Conservation (phyloP, 2,888 invertebrate species). For the Strigamia maritima region DNA sequence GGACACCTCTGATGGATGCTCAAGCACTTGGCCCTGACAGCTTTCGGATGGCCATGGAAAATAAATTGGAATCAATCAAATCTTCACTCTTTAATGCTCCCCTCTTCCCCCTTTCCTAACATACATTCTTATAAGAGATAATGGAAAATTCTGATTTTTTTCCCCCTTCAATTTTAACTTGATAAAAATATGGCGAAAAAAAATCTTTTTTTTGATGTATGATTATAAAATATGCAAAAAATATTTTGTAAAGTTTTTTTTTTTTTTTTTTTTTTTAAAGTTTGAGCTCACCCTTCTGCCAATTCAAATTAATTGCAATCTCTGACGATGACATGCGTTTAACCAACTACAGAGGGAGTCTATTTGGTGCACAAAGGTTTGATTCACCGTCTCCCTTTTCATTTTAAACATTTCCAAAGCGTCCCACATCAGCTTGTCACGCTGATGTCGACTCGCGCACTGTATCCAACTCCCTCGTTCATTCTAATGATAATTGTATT, state of each 20-base stretch:
- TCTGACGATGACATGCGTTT: neutral
- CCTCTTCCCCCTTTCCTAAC: neutral
- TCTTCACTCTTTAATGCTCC: neutral
- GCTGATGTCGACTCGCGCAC: neutral
- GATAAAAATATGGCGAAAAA: too few species aligned
- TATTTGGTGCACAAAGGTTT: neutral
- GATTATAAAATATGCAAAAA: too few species aligned
- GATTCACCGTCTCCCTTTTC: neutral
- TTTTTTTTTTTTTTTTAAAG: too few species aligned
- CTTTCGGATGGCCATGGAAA: conserved; percentile 10
- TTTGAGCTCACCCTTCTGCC: neutral
- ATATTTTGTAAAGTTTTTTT: too few species aligned
- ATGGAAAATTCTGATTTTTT: neutral
- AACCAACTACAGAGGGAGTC: neutral
- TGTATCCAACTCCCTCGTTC: neutral
- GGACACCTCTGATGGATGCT: conserved; percentile 15
- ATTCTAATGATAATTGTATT: neutral
- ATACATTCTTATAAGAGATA: neutral
- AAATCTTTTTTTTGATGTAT: too few species aligned
- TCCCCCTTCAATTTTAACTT: too few species aligned
- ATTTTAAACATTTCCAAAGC: neutral
- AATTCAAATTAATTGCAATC: neutral
- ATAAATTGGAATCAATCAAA: conserved; percentile 15
- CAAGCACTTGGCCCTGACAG: neutral
- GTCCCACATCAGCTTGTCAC: neutral